Evolutionary conservation across 2,113 vertebrate species (phyloP), one percentile per base, ranked within the genome.

Genomic region (Hystrix brachyura): DNA sequence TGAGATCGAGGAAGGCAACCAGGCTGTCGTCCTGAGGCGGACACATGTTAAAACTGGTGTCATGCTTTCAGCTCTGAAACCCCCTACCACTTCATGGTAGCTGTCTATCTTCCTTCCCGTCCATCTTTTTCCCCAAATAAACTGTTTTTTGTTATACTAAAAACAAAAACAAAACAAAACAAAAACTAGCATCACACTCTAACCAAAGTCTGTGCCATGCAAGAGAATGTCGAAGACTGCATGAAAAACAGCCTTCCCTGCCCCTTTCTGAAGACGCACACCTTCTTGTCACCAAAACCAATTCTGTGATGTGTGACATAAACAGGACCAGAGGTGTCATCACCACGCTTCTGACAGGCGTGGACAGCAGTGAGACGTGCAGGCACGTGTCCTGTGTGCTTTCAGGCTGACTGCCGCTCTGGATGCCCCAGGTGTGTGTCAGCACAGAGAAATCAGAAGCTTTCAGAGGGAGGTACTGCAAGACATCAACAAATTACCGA

Each of bases 401-500:
- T 21, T 99, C 99, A 99, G 99, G 95, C 98, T 99, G 97, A 99
- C 99, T 71, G 99, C 99, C 6, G 99, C 99, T 93, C 98, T 99
- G 98, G 99, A 99, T 83, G 99, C 99, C 3, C 98, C 99, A 86
- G 99, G 99, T 86, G 99, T 99, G 84, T 99, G 99, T 0, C 99
- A 99, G 13, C 99, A 88, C n/a, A 98, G 99, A 0, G 99, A 99
- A 2, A 99, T 99, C 96, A 98, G 99, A n/a, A 99, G 99, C 86
- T 99, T 99, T 97, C 98, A 99, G 55, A 99, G 99, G 87, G 99
- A 99, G 97, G 99, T 99, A 0, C 99, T 99, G 86, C 99, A 99
- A 96, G 99, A 99, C 97, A 99, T 99, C 94, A 99, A 99, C 97
- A 99, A 99, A n/a, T 98, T 99, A 79, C 98, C 99, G 81, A 99